These are phyloP conservation scores for Sanderia malayensis DNA, from an alignment of 30 jellyfish, hydroid and myxozoan genomes.

Conservation along the genomic window DNA sequence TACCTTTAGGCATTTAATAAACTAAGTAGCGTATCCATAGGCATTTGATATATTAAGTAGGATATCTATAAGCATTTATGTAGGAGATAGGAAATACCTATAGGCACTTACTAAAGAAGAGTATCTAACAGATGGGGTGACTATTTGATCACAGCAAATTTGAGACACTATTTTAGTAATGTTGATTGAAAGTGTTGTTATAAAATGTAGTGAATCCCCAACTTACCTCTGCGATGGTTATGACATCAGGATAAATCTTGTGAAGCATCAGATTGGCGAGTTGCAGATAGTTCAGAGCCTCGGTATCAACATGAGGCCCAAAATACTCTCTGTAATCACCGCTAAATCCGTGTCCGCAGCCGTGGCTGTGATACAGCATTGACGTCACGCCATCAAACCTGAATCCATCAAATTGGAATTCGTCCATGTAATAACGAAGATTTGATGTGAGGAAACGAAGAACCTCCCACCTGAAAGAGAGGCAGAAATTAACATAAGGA, in stretches of 20 bases:
- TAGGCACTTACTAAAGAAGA: no score
- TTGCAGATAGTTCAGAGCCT: conserved; percentile 83
- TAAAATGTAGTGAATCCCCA: no score
- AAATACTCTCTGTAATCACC: conserved; percentile 96
- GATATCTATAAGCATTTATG: no score
- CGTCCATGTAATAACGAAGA: conserved; percentile 91
- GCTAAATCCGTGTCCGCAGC: conserved; percentile 87
- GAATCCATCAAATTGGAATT: conserved; percentile 89
- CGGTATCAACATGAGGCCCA: conserved; percentile 83
- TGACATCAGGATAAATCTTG: conserved; percentile 71
- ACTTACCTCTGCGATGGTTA: conserved; percentile 93
- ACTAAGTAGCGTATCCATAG: no score
- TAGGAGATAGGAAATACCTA: no score
- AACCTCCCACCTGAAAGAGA: conserved; percentile 81
- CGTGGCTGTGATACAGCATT: conserved; percentile 93
- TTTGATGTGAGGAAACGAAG: conserved; percentile 85
- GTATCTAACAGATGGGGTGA: no score
- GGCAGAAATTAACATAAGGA: no score
- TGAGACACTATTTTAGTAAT: no score
- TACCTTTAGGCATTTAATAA: no score
- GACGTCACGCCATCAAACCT: conserved; percentile 99
- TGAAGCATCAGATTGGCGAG: conserved; percentile 90
- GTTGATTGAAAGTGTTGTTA: no score
- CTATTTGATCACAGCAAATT: no score
- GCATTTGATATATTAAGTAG: no score